Evolutionary conservation across 2,888 invertebrate genomes (phyloP), one percentile per base, ranked within the genome.

Genomic region (Pandemis corylana): DNA sequence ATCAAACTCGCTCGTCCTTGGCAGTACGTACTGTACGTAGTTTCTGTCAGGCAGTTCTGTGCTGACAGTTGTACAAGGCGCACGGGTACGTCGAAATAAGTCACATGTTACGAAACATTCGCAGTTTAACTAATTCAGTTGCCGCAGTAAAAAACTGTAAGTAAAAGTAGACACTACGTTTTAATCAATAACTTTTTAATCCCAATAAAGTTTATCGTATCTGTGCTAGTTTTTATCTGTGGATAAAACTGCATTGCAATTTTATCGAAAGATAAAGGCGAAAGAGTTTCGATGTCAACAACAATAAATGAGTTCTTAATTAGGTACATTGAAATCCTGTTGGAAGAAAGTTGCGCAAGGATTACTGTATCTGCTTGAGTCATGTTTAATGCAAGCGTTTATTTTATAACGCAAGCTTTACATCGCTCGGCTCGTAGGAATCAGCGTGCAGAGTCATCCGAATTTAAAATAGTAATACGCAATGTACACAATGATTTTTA

Each of bases 21-120:
- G 7, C 7, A 15, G 20, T 49, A 9, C 12, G 44, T 44, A n/a
- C 13, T 5, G 5, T 12, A 51, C 51, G 12, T 51, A 15, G 20
- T 2, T 6, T 56, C 15, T 0, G 15, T 3, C 46, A 2, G 46
- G 49, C 59, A 71, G 71, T 71, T 44, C 12, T 65, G 46, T 46
- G 59, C 46, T 46, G 36, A 36, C 71, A 13, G 36, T 59, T 65
- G 15, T 5, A 3, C 7, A 12, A 9, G 12, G 46, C 49, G 13
- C 41, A 66, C 65, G 59, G 59, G 5, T 42, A 6, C 42, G 6
- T 56, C 6, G 7, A 59, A 56, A 64, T n/a, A 0, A 44, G 36
- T 71, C 65, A 46, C 46, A 71, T 71, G 71, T 49, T 71, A 66
- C 46, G 65, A 66, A 66, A 56, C 3, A 59, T 71, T 71, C 59